These are phyloP conservation scores for Naja naja DNA, from an alignment of 2,113 vertebrate species.

Conservation along the genomic window DNA sequence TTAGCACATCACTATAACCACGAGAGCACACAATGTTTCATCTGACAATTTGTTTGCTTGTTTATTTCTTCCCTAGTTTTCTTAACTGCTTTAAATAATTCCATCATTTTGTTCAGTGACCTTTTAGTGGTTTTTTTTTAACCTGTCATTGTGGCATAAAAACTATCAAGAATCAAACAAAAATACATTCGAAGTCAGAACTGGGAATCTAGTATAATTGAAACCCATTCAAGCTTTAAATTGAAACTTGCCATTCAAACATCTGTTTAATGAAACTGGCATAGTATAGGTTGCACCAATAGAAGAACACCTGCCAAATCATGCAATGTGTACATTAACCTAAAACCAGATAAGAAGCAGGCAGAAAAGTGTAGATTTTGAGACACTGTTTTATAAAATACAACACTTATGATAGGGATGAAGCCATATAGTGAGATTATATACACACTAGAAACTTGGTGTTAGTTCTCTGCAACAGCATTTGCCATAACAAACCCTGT, in stretches of 20 bases:
- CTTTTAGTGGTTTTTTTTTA: background rate
- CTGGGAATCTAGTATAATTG: constrained; percentile 41
- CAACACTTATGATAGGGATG: background rate
- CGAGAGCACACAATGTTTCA: background rate
- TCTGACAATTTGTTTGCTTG: background rate
- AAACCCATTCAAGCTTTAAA: constrained; percentile 54
- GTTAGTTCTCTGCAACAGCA: background rate
- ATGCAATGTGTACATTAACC: constrained; percentile 1
- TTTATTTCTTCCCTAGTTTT: constrained; percentile 4
- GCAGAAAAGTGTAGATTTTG: background rate
- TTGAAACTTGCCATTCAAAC: constrained; percentile 8
- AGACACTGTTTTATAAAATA: background rate
- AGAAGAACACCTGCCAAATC: background rate
- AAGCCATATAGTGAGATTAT: background rate
- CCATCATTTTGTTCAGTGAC: background rate
- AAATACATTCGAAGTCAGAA: background rate
- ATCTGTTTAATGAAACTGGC: constrained; percentile 30
- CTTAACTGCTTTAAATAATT: constrained; percentile 11
- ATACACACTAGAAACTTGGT: no score
- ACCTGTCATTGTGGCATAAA: constrained; percentile 13
- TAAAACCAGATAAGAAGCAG: background rate
- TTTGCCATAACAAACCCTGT: background rate
- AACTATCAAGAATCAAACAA: constrained; percentile 1
- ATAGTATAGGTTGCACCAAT: background rate
- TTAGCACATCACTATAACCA: background rate